These are phyloP conservation scores for Ochlodes sylvanus DNA, from an alignment of 2,888 invertebrate genomes.

Conservation along the genomic window DNA sequence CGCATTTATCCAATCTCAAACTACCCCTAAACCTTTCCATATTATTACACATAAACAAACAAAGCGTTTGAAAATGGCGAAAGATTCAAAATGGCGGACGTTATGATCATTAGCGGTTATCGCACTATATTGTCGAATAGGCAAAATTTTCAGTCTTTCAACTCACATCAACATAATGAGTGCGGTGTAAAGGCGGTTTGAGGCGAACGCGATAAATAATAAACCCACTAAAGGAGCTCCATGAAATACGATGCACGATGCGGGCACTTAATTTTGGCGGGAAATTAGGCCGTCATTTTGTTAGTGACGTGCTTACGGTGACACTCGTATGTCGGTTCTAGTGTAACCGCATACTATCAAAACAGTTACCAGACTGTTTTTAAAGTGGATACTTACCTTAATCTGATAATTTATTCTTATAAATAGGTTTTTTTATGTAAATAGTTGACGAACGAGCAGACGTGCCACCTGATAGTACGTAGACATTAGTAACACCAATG, in stretches of 20 bases:
- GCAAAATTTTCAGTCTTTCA: conserved; percentile 82
- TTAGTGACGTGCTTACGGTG: conserved; percentile 36
- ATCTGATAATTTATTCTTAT: no score
- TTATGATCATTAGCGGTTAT: conserved; percentile 81
- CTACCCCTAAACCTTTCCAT: conserved; percentile 61
- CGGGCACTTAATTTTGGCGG: conserved; percentile 72
- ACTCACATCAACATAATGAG: conserved; percentile 76
- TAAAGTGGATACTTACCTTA: no score
- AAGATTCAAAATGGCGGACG: conserved; percentile 60
- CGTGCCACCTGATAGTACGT: no score
- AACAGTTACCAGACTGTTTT: no score
- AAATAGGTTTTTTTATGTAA: no score
- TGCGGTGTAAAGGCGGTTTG: conserved; percentile 73
- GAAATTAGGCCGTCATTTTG: conserved; percentile 72
- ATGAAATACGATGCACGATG: conserved; percentile 75
- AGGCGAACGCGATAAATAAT: conserved; percentile 77
- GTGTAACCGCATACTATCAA: neutral
- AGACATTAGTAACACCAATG: no score
- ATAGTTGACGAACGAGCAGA: no score
- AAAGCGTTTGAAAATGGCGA: conserved; percentile 60
- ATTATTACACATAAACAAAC: conserved; percentile 52
- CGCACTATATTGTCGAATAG: conserved; percentile 83
- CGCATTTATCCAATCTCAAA: conserved; percentile 51
- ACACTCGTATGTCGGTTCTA: conserved; percentile 23
- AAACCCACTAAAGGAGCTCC: conserved; percentile 69